A percentile compares a stretch with the other conserved stretches of the same genome.
Evolutionary conservation across 2,797 vertebrate genomes (phyloP).

Genomic region (Lagocephalus sceleratus): DNA sequence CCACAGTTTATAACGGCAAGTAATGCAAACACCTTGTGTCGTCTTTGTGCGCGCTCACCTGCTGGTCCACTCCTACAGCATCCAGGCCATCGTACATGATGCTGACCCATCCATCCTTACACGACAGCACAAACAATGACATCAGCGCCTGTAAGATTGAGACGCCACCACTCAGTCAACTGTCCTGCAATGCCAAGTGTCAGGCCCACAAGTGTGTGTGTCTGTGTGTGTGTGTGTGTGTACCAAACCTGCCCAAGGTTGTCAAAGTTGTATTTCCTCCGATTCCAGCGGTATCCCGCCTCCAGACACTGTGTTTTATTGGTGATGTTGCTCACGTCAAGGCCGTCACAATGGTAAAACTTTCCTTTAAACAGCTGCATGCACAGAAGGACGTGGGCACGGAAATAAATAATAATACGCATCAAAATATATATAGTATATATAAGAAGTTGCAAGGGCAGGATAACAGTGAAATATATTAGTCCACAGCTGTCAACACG

Average conservation of each 20-base stretch:
- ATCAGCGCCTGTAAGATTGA: slow-evolving; percentile 82
- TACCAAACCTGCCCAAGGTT: slow-evolving; percentile 91
- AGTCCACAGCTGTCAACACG: slow-evolving; percentile 9
- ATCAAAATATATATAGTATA: too few species aligned
- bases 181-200: slow-evolving; percentile 22
- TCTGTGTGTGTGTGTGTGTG: slow-evolving; percentile 5
- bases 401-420: slow-evolving; percentile 2
- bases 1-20: slow-evolving; percentile 11
- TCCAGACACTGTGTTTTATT: slow-evolving; percentile 85
- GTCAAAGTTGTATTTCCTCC: slow-evolving; percentile 96
- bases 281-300: slow-evolving; percentile 83
- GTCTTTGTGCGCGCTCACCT: slow-evolving; percentile 75
- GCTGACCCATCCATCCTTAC: slow-evolving; percentile 97
- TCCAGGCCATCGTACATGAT: slow-evolving; percentile 96
- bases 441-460: slow-evolving; percentile 15
- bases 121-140: slow-evolving; percentile 94
- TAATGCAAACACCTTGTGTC: not conserved
- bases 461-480: slow-evolving; percentile 14
- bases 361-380: slow-evolving; percentile 94
- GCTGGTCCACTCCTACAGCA: slow-evolving; percentile 89
- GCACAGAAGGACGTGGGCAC: slow-evolving; percentile 29
- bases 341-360: slow-evolving; percentile 90
- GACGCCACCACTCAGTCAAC: slow-evolving; percentile 8
- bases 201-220: slow-evolving; percentile 4
- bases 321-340: slow-evolving; percentile 87